Base-by-base conservation (phyloP, 2,888 invertebrate species). In the Caenorhabditis panamensis region DNA sequence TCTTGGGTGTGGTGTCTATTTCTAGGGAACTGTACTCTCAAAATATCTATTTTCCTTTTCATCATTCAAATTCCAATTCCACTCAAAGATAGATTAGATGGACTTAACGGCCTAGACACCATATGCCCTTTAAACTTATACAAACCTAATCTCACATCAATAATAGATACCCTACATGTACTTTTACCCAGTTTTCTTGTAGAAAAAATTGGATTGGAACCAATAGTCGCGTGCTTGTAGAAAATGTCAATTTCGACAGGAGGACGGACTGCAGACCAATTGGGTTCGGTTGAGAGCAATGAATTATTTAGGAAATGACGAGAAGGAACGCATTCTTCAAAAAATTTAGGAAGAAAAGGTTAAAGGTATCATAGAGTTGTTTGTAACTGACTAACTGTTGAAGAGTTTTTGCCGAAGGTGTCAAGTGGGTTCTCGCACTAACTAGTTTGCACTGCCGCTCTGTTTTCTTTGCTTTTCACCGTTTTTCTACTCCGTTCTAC, bases 351-450 rank as follows among this genome's bases (percentile, higher is more conserved):
- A 9, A 13, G 47, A 58, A 56, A 63, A 63, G 47, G 56, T 44
- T 61, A 56, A 47, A 53, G 31, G 49, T 63, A 63, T 72, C 71
- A 71, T 62, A n/a, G 36, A 41, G 59, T 51, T 69, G 69, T 68
- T 53, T 31, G 31, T 31, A 31, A 31, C 49, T n/a, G 18, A n/a
- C n/a, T n/a, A n/a, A n/a, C n/a, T n/a, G n/a, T n/a, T n/a, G 31
- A 13, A 61, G 24, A 37, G 18, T 61, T 62, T 62, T 54, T 56
- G 44, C 22, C 61, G 37, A 64, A 31, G 66, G 66, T 73, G 73
- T 73, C 73, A 73, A 73, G 73, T 66, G 73, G 73, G 49, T 64
- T 72, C 72, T 1, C 54, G 69, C 54, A 36, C 59, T 47, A 59
- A 71, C 71, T 36, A 18, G 71, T 71, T 63, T 51, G 63, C 44